Evolutionary conservation across 2,888 invertebrate genomes (phyloP), one percentile per base, ranked within the genome.

Genomic region (Habroteleia sp.): DNA sequence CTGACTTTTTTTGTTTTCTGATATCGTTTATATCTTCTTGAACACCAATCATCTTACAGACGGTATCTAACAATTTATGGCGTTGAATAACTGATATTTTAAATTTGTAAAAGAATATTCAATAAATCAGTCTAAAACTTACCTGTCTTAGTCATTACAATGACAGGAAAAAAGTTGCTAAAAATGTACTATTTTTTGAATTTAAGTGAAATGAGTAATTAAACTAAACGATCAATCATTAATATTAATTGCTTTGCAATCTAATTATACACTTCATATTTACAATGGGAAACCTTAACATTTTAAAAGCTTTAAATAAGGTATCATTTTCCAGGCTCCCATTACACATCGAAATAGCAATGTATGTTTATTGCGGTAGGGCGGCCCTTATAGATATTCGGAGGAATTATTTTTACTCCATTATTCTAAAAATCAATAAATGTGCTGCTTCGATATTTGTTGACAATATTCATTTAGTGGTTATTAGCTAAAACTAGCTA

Each of bases 221-320:
- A n/a, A n/a, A n/a, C n/a, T n/a, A n/a, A n/a, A n/a, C n/a, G n/a
- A n/a, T n/a, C n/a, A n/a, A n/a, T n/a, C n/a, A n/a, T n/a, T n/a
- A n/a, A n/a, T n/a, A n/a, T n/a, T n/a, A 48, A 63, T 63, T 50
- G 41, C 50, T 25, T 41, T 11, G 33, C 23, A 65, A 35, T 52
- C 52, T 33, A 17, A 35, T 65, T 35, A 52, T 33, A 46, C 10
- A 35, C 5, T 16, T 46, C 7, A 35, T 27, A 42, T 29, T 52
- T 50, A 33, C 39, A 50, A 52, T 41, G 5, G 6, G 27, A 44
- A 52, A 16, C 63, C 46, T 42, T 48, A 37, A 58, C 11, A 29
- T 58, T 58, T 44, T 50, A 44, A 52, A 60, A 44, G 60, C 29
- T 27, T 60, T 23, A 35, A 69, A 56, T 46, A 66, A 50, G 37